phyloP scores from a whole-genome alignment of 2,888 invertebrate genomes.

The Sesamia inferens region DNA sequence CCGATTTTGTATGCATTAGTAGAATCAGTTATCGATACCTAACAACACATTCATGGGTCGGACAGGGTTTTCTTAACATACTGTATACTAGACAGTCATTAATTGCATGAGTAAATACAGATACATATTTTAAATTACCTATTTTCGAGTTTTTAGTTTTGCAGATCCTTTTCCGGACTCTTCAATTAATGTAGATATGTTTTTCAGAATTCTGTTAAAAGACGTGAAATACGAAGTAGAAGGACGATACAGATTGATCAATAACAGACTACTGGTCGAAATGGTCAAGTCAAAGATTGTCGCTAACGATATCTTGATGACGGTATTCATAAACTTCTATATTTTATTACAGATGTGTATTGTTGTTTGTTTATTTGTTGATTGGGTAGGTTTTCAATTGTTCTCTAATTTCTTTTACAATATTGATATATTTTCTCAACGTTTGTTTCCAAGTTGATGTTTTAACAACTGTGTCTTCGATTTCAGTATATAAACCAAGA shows the following conservation, averaged over 20 bases:
- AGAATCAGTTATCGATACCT: too few species aligned
- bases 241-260: slow-evolving; percentile 76
- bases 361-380: too few species aligned
- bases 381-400: too few species aligned
- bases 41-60: too few species aligned
- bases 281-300: slow-evolving; percentile 72
- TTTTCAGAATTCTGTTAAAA: slow-evolving; percentile 76
- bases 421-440: neutral
- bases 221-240: slow-evolving; percentile 76
- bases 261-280: slow-evolving; percentile 74
- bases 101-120: too few species aligned
- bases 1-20: too few species aligned
- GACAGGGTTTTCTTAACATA: too few species aligned
- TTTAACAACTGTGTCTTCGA: slow-evolving; percentile 2
- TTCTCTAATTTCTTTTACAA: neutral
- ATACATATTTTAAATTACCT: neutral
- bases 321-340: slow-evolving; percentile 63
- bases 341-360: neutral
- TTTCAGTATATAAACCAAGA: slow-evolving; percentile 68
- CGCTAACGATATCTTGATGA: slow-evolving; percentile 71
- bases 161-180: neutral
- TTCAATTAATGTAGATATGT: neutral
- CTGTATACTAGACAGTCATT: too few species aligned
- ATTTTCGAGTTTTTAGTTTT: neutral
- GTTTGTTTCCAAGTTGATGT: neutral